Base-by-base conservation (phyloP, 2,797 vertebrate species). In the Sphaeramia orbicularis region DNA sequence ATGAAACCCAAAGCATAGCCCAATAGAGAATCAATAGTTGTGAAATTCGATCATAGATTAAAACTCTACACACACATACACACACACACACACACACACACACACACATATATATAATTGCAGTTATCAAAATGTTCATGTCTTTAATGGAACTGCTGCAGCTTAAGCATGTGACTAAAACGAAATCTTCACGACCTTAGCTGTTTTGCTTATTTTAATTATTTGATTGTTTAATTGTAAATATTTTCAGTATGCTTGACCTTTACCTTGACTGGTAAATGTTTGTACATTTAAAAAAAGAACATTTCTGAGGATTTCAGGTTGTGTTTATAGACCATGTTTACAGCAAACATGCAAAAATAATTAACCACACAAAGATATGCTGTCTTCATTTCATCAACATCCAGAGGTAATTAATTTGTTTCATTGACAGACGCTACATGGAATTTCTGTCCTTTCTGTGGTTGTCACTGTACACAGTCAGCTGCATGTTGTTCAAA, bases 381-480 rank as follows among this genome's bases (percentile, higher is more conserved):
- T 79, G 51, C 62, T 48, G 54, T 54, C 57, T 40, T 65, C 65
- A 41, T 57, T 83, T 74, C 71, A 81, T 63, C 73, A 83, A 85
- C 79, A 82, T 77, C 49, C 75, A 44, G 18, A 75, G 69, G 83
- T 91, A 85, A 92, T 90, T 85, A 65, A 85, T 89, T 78, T 79
- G 74, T 86, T 91, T 78, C 83, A 86, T 84, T 85, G 58, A 85
- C 52, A 40, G 42, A 83, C 73, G 71, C 47, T 65, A 57, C 75
- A 65, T 85, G 85, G 82, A 92, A 91, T 93, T 89, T 91, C 75
- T 82, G 71, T 74, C 64, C 81, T 78, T 75, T 74, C 72, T 77
- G 60, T 81, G 41, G 71, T 82, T 86, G 67, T 83, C 71, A 89
- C 87, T 84, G 71, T 84, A 75, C 83, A 74, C 78, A 72, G 89